These are phyloP conservation scores for Danio choprae DNA, from an alignment of 2,797 vertebrate genomes.

Conservation along the genomic window DNA sequence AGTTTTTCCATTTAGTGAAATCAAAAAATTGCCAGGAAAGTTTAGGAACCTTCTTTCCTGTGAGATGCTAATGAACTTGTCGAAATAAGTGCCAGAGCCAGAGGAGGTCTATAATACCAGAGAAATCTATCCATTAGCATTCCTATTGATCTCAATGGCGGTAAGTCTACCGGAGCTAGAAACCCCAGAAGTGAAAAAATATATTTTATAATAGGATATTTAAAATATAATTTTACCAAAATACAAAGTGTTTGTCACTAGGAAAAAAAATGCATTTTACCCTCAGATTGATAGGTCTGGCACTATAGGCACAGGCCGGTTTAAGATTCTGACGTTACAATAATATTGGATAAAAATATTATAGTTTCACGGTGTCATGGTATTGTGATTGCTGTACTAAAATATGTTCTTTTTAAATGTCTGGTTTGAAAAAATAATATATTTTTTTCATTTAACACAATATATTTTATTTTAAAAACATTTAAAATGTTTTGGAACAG, in stretches of 20 bases:
- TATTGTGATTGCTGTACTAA: no score
- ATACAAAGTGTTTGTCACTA: not conserved
- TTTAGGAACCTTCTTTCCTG: slow-evolving; percentile 3
- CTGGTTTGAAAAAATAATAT: no score
- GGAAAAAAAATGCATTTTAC: not conserved
- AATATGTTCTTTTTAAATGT: no score
- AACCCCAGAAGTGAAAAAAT: not conserved
- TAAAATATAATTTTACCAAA: not conserved
- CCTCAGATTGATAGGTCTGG: not conserved
- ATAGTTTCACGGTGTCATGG: no score
- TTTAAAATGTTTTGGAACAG: no score
- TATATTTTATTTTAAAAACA: no score
- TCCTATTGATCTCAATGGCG: slow-evolving; percentile 15
- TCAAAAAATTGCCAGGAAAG: slow-evolving; percentile 47
- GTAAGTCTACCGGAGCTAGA: not conserved
- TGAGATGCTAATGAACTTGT: slow-evolving; percentile 6
- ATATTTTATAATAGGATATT: not conserved
- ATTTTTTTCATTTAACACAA: no score
- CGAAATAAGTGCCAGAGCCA: not conserved
- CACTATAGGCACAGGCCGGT: no score
- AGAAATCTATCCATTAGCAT: slow-evolving; percentile 5
- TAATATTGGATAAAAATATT: no score
- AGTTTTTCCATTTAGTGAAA: slow-evolving; percentile 34
- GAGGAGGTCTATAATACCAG: not conserved
- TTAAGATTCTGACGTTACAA: no score